Evolutionary conservation across 2,888 invertebrate genomes (phyloP).

Genomic region (Andrena praecox): DNA sequence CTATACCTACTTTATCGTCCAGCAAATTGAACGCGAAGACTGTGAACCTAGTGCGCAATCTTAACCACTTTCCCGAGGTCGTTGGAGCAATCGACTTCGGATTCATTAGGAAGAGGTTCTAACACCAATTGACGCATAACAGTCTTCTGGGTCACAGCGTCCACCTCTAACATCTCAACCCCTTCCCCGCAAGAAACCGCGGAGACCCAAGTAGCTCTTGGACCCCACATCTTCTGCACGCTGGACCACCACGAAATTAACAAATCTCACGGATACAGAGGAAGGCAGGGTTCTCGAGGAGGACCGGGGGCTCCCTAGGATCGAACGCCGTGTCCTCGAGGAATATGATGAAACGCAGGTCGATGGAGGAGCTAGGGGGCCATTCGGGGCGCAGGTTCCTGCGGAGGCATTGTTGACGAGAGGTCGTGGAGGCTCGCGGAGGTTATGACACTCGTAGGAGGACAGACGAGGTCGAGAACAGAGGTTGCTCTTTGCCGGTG

Average conservation of each 20-base stretch:
- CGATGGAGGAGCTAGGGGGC: background rate
- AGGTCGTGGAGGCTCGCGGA: constrained; percentile 65
- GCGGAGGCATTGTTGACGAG: constrained; percentile 59
- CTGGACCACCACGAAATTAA: background rate
- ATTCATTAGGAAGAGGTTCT: background rate
- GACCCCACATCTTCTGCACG: background rate
- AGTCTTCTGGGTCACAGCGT: too few species aligned
- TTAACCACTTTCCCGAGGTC: background rate
- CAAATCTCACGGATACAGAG: background rate
- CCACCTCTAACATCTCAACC: too few species aligned
- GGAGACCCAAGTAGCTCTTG: background rate
- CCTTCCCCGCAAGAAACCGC: background rate
- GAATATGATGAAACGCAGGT: constrained; percentile 19
- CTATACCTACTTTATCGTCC: background rate
- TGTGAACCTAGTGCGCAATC: background rate
- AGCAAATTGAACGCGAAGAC: background rate
- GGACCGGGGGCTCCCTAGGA: background rate
- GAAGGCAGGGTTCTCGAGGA: background rate
- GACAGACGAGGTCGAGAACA: constrained; percentile 70
- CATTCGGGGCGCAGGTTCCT: constrained; percentile 55
- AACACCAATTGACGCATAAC: too few species aligned
- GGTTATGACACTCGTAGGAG: constrained; percentile 76
- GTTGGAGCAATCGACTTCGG: background rate
- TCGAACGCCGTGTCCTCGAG: background rate
- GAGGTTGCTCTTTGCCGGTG: constrained; percentile 72